Conservation (phyloP, 2,797 vertebrate genomes). For the Acipenser ruthenus region DNA sequence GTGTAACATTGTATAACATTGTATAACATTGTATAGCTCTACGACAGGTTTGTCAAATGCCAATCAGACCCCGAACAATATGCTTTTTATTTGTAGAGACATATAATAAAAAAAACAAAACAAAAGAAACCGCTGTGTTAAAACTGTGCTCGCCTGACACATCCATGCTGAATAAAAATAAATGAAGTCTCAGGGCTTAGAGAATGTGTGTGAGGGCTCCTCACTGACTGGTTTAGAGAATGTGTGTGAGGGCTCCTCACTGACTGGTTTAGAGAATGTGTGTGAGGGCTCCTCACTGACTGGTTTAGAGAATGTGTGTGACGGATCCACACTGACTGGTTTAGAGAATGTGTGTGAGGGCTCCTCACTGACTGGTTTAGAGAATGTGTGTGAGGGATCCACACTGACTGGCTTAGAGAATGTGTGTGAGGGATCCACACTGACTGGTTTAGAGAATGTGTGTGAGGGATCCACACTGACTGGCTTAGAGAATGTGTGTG, state of each 20-base stretch:
- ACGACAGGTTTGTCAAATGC: conserved; percentile 77
- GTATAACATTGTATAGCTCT: conserved; percentile 72
- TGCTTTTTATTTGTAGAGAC: conserved; percentile 79
- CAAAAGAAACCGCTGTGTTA: conserved; percentile 49
- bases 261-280: no score
- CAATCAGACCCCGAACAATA: conserved; percentile 77
- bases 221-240: conserved; percentile 24
- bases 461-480: no score
- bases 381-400: conserved; percentile 67
- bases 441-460: no score
- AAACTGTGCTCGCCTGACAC: conserved; percentile 70
- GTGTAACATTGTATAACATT: conserved; percentile 74
- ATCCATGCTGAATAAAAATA: conserved; percentile 70
- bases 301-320: no score
- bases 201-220: conserved; percentile 67
- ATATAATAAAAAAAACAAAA: conserved; percentile 26
- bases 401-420: conserved; percentile 23
- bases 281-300: no score
- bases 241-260: no score
- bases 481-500: no score
- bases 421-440: no score
- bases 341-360: no score
- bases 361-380: no score
- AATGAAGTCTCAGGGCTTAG: conserved; percentile 68
- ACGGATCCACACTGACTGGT: no score